Conservation (phyloP, 2,113 vertebrate species). For the Abramis brama region DNA sequence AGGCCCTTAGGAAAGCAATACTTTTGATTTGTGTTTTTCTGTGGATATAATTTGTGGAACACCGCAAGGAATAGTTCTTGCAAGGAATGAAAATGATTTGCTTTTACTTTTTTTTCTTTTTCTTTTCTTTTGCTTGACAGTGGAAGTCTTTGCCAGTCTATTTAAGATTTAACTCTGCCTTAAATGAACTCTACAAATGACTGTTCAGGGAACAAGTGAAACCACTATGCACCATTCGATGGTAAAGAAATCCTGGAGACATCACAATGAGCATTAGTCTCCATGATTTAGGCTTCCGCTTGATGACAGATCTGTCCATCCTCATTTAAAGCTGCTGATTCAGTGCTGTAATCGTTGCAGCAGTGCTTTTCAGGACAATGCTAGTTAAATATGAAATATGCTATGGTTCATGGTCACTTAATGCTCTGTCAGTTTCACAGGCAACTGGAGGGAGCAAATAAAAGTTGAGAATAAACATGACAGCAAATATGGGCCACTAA, state of each 20-base stretch:
- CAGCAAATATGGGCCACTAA: constrained; percentile 6
- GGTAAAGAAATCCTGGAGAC: constrained; percentile 52
- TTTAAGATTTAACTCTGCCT: constrained; percentile 72
- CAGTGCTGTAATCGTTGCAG: constrained; percentile 23
- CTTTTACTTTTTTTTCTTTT: constrained; percentile 51
- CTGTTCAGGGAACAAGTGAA: constrained; percentile 79
- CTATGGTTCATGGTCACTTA: not conserved
- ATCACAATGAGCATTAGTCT: constrained; percentile 20
- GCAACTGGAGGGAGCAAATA: not conserved
- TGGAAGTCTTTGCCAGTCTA: constrained; percentile 64
- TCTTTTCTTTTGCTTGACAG: constrained; percentile 59
- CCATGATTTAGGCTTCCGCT: constrained; percentile 52
- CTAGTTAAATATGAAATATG: not conserved
- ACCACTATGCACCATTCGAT: constrained; percentile 76
- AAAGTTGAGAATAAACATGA: not conserved
- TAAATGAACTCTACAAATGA: constrained; percentile 63
- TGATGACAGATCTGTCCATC: constrained; percentile 54
- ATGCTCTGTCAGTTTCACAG: not conserved
- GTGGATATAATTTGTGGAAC: constrained; percentile 75
- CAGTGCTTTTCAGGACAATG: constrained; percentile 15
- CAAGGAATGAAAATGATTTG: constrained; percentile 57
- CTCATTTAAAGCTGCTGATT: constrained; percentile 47
- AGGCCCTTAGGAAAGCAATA: constrained; percentile 74
- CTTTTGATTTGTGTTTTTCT: constrained; percentile 63
- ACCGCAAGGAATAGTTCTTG: constrained; percentile 70